phyloP scores from a whole-genome alignment of 1,140 invertebrate genomes.

The Globodera ellingtonae region DNA sequence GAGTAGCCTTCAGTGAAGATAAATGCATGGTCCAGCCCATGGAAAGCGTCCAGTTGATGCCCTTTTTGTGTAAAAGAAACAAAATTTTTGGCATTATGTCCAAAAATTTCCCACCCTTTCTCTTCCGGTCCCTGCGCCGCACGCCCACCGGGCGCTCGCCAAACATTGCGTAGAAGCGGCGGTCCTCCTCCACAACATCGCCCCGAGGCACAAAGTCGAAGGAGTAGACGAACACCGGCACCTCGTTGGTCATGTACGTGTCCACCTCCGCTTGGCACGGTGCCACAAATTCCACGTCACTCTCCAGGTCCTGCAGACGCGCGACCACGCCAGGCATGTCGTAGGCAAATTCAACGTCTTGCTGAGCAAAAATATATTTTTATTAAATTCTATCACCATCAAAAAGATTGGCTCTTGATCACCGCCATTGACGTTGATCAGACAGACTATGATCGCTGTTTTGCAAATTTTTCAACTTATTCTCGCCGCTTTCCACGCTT shows the following conservation, averaged over 20 bases:
- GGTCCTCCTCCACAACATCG: slow-evolving; percentile 58
- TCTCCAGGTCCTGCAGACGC: slow-evolving; percentile 60
- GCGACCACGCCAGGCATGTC: slow-evolving; percentile 57
- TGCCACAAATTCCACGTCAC: slow-evolving; percentile 64
- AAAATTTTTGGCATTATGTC: neutral
- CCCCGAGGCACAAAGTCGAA: slow-evolving; percentile 62
- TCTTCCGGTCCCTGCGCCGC: slow-evolving; percentile 49
- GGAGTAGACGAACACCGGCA: slow-evolving; percentile 50
- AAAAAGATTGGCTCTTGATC: too few species aligned
- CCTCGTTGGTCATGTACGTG: slow-evolving; percentile 35
- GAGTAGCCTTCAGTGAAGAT: slow-evolving; percentile 63
- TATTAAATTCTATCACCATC: too few species aligned
- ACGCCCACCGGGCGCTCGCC: slow-evolving; percentile 57
- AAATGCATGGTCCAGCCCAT: slow-evolving; percentile 63
- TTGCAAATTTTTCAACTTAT: too few species aligned
- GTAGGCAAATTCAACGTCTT: slow-evolving; percentile 35
- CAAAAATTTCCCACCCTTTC: neutral
- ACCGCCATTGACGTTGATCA: too few species aligned
- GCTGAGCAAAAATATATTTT: neutral
- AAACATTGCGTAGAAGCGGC: slow-evolving; percentile 53
- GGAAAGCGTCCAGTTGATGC: slow-evolving; percentile 52
- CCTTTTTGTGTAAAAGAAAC: slow-evolving; percentile 7
- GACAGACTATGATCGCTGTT: too few species aligned
- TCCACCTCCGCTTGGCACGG: slow-evolving; percentile 61
- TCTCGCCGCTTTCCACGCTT: neutral